These are phyloP conservation scores for Hydropsyche tenuis DNA, from an alignment of 1,140 invertebrate species.

Conservation along the genomic window DNA sequence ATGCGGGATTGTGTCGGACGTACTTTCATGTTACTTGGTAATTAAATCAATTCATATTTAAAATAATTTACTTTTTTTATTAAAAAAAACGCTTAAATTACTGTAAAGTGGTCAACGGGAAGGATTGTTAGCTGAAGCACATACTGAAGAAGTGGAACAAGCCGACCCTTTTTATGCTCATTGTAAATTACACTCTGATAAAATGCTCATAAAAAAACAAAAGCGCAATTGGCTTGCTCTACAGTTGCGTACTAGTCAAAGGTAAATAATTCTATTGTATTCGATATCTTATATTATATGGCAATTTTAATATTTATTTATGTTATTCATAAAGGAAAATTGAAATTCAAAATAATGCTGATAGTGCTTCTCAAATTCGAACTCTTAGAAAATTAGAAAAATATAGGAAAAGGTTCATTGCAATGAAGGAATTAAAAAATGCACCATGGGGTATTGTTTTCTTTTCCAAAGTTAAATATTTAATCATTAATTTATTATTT, in stretches of 20 bases:
- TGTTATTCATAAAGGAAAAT: constrained; percentile 52
- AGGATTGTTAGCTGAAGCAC: constrained; percentile 90
- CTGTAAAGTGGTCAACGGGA: constrained; percentile 95
- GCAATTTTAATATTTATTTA: too few species aligned
- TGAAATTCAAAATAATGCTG: constrained; percentile 59
- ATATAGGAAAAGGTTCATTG: constrained; percentile 76
- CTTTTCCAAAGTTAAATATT: constrained; percentile 1
- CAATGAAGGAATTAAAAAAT: constrained; percentile 75
- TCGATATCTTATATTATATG: too few species aligned
- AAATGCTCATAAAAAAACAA: constrained; percentile 77
- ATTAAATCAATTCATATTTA: constrained; percentile 39
- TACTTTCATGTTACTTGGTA: constrained; percentile 98
- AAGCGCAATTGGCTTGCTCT: constrained; percentile 88
- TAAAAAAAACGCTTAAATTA: too few species aligned
- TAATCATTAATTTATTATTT: constrained; percentile 12
- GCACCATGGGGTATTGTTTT: constrained; percentile 80
- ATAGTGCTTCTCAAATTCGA: constrained; percentile 72
- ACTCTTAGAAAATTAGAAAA: constrained; percentile 81
- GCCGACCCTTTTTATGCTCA: constrained; percentile 98
- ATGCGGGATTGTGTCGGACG: constrained; percentile 96
- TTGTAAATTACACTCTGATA: constrained; percentile 91
- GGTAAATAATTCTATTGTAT: constrained; percentile 57
- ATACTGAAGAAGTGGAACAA: constrained; percentile 91
- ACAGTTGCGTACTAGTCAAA: constrained; percentile 79
- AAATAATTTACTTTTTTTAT: too few species aligned